Conservation (phyloP, 2,888 invertebrate genomes). For the Papilio gigon region DNA sequence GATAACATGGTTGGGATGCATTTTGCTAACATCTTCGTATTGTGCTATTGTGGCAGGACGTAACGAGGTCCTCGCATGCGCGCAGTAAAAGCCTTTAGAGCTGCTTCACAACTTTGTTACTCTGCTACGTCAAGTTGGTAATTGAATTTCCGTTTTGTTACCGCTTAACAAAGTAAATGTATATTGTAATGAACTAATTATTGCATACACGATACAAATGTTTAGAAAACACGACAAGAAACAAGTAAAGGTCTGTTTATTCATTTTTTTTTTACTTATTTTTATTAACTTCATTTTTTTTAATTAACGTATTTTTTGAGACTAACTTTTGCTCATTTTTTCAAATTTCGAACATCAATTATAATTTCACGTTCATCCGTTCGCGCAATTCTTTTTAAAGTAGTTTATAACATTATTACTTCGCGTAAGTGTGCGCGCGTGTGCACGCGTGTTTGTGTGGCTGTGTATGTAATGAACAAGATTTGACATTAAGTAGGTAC, state of each 20-base stretch:
- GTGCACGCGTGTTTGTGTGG: no score
- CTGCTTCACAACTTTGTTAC: constrained; percentile 21
- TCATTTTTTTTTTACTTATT: no score
- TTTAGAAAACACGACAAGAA: background rate
- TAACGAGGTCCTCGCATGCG: constrained; percentile 19
- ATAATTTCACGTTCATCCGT: no score
- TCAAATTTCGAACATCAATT: no score
- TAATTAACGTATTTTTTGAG: no score
- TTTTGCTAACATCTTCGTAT: constrained; percentile 12
- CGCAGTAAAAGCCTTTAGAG: constrained; percentile 26
- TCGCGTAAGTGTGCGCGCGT: no score
- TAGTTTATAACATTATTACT: no score
- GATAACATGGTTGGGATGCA: background rate
- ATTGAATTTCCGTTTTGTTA: constrained; percentile 29
- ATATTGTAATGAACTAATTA: background rate
- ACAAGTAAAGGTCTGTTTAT: background rate
- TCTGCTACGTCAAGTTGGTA: constrained; percentile 21
- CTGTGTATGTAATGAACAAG: no score
- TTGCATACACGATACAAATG: background rate
- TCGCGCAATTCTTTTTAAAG: no score
- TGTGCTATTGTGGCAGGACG: constrained; percentile 26
- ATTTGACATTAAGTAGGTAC: no score
- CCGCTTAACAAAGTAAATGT: background rate
- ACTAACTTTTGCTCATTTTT: no score
- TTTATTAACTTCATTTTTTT: no score